phyloP scores from a whole-genome alignment of 2,888 invertebrate genomes.

The Rhamnusium bicolor region DNA sequence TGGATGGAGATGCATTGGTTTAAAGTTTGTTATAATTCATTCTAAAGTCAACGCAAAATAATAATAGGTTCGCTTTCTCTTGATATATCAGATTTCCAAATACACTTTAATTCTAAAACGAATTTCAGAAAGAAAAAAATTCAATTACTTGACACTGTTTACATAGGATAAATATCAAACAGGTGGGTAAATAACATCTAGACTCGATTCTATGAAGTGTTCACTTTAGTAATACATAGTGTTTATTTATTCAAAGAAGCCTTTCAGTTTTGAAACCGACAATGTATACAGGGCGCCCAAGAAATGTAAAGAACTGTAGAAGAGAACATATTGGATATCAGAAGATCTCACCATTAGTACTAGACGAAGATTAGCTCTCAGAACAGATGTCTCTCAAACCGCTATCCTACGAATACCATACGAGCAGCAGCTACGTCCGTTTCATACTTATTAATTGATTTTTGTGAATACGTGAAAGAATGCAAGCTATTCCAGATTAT shows the following conservation, averaged over 20 bases:
- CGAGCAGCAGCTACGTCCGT: too few relatives aligned
- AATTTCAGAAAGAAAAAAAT: neutral
- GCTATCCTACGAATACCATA: too few relatives aligned
- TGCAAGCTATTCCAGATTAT: too few relatives aligned
- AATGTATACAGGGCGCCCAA: too few relatives aligned
- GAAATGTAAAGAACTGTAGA: too few relatives aligned
- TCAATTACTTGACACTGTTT: neutral
- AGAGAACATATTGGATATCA: too few relatives aligned
- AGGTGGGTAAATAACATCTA: neutral
- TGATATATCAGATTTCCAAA: neutral
- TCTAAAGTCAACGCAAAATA: neutral
- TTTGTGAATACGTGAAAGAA: too few relatives aligned
- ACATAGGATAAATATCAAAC: neutral
- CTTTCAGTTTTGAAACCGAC: neutral
- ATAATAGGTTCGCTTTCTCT: neutral
- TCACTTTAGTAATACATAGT: neutral
- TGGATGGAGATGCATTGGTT: too few relatives aligned
- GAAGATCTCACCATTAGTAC: too few relatives aligned
- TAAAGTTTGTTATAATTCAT: neutral
- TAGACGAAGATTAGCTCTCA: too few relatives aligned
- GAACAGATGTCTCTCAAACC: too few relatives aligned
- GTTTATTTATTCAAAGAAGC: neutral
- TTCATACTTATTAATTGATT: too few relatives aligned
- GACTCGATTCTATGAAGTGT: neutral
- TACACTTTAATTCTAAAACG: neutral